These are phyloP conservation scores for Neuroscelio doddi DNA, from an alignment of 2,888 invertebrate species.

Conservation along the genomic window DNA sequence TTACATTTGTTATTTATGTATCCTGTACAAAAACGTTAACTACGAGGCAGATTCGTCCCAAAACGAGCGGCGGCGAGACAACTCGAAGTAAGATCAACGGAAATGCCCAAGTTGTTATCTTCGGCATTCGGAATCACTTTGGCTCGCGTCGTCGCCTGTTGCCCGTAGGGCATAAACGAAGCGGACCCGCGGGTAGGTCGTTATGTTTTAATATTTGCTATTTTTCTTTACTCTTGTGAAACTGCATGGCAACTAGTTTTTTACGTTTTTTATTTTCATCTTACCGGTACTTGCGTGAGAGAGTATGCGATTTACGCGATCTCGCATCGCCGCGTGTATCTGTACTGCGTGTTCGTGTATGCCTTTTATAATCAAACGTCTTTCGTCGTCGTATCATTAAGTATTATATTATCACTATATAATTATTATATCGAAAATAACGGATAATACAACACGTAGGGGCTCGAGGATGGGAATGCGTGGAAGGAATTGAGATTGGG, in stretches of 20 bases:
- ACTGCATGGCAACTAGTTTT: conserved; percentile 69
- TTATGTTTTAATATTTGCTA: conserved; percentile 60
- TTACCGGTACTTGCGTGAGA: conserved; percentile 48
- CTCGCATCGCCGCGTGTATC: conserved; percentile 57
- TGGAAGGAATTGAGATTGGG: not conserved
- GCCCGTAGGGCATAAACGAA: conserved; percentile 67
- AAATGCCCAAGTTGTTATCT: too few relatives aligned
- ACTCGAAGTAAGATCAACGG: too few relatives aligned
- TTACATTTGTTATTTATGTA: conserved; percentile 67
- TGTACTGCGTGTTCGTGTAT: conserved; percentile 53
- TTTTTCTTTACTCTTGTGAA: conserved; percentile 53
- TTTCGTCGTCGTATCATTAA: conserved; percentile 71
- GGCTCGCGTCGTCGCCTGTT: conserved; percentile 32
- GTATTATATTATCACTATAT: conserved; percentile 70
- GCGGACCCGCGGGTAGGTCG: conserved; percentile 73
- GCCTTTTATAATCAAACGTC: conserved; percentile 69
- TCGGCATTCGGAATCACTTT: too few relatives aligned
- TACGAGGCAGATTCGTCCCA: conserved; percentile 60
- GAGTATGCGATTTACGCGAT: conserved; percentile 44
- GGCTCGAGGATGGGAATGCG: conserved; percentile 58
- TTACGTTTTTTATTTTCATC: conserved; percentile 51
- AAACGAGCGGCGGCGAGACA: conserved; percentile 24
- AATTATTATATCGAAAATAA: conserved; percentile 73
- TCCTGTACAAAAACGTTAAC: conserved; percentile 71
- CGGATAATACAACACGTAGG: conserved; percentile 73